phyloP scores from a whole-genome alignment of 2,113 vertebrate genomes.

The Lates calcarifer region DNA sequence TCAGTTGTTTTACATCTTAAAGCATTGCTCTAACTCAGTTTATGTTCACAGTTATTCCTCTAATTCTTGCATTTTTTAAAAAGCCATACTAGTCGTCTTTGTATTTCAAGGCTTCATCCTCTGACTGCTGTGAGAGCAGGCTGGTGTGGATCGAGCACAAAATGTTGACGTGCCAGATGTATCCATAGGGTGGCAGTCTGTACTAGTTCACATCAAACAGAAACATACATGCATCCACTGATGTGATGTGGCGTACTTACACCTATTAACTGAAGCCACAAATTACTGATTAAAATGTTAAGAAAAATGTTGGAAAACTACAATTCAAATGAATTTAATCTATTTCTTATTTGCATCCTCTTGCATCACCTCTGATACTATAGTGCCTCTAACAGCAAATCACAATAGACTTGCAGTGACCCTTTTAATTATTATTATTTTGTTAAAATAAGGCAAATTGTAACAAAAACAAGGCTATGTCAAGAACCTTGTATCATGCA shows the following conservation, averaged over 20 bases:
- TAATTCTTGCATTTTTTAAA: background rate
- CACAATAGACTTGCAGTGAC: background rate
- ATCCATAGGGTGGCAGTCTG: conserved; percentile 65
- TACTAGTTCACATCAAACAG: conserved; percentile 16
- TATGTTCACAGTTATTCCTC: background rate
- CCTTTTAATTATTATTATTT: background rate
- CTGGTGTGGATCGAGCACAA: background rate
- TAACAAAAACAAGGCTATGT: background rate
- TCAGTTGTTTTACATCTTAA: background rate
- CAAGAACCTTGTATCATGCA: background rate
- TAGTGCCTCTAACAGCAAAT: background rate
- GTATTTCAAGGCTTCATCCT: background rate
- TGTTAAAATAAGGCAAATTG: background rate
- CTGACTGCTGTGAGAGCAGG: background rate
- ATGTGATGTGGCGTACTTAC: background rate
- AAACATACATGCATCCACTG: background rate
- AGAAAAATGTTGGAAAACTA: background rate
- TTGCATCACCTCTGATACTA: background rate
- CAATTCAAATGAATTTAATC: background rate
- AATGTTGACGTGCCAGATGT: conserved; percentile 32
- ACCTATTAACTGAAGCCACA: background rate
- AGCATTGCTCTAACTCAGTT: background rate
- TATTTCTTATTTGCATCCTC: background rate
- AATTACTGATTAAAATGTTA: background rate
- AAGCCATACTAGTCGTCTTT: background rate